Base-by-base conservation (phyloP, 2,888 invertebrate species). In the Panopea generosa region DNA sequence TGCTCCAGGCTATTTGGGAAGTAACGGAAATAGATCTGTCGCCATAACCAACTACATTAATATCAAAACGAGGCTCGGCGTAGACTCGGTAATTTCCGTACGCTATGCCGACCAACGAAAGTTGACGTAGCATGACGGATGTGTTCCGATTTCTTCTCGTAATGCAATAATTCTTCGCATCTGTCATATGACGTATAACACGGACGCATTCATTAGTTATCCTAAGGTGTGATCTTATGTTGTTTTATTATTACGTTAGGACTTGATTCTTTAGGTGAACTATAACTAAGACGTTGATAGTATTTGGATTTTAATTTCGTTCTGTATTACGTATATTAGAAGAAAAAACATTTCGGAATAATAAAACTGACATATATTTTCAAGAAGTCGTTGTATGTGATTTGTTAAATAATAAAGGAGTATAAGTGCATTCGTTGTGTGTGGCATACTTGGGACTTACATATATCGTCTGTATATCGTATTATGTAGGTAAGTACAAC, bases 141-240 rank as follows among this genome's bases (percentile, higher is more conserved):
- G 52, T 66, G 49, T 56, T 43, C 59, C 26, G 26, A 52, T 71
- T 71, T 56, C 57, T 63, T 47, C 47, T 56, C 72, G 60, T 72
- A 71, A 71, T 53, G 53, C 49, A 65, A 63, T 65, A 71, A 63
- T 71, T 55, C 66, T 55, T 56, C 66, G 56, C 16, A 50, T 57
- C 40, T 65, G 71, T 57, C 71, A 59, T 33, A 59, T 66, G 38
- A 49, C 66, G 72, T 66, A 72, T 66, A 11, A 65, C 60, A 53
- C 22, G 60, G 66, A 47, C 60, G 47, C 24, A 60, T 60, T 49
- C 60, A 66, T 66, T 29, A 56, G 56, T 56, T 47, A 56, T 29
- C 45, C 29, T 56, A 66, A 56, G 56, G 66, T 49, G 38, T 66
- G 55, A 22, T 24, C 33, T 38, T 66, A 49, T 56, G 63, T 38